Evolutionary conservation across 2,797 vertebrate genomes (phyloP), one percentile per base, ranked within the genome.

Genomic region (Malurus leucopterus): DNA sequence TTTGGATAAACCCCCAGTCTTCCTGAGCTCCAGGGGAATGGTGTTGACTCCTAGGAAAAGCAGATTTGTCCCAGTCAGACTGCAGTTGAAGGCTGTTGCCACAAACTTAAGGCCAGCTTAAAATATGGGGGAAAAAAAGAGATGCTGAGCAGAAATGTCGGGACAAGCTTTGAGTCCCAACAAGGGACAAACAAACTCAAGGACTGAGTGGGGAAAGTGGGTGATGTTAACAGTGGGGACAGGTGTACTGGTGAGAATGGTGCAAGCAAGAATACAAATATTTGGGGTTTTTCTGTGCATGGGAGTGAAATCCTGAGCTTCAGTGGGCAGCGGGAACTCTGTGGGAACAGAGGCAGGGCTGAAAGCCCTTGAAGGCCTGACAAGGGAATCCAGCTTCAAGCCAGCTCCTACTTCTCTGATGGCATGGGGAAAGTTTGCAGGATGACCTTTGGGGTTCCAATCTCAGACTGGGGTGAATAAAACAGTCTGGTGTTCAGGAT

Each of bases 201-300:
- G 34, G 67, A 32, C 7, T 38, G 20, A 22, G 9, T 10, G 27
- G 3, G 13, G 20, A 21, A 70, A 2, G 6, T 38, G 21, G 20
- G 12, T 17, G n/a, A 41, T 49, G 14, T 43, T 27, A 36, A 16
- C 12, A 68, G 1, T 15, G 36, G 8, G 5, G 0, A 16, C 17
- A 63, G 54, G 23, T 6, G 15, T 10, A 19, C 4, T 12, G 13
- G 17, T 43, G 26, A 51, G 58, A 38, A 38, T 14, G 13, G 38
- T 38, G 18, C 14, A 22, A 44, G 32, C 8, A 44, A 69, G 43
- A 74, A 63, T 22, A 14, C 7, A 44, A 75, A 24, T 40, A 34
- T 57, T 40, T 26, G 7, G 4, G 1, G 0, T 1, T 4, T 27
- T 50, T 65, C 41, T 41, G 11, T 36, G 13, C 47, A 3, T 38